These are phyloP conservation scores for Coenonympha glycerion DNA, from an alignment of 2,888 invertebrate genomes.

Conservation along the genomic window DNA sequence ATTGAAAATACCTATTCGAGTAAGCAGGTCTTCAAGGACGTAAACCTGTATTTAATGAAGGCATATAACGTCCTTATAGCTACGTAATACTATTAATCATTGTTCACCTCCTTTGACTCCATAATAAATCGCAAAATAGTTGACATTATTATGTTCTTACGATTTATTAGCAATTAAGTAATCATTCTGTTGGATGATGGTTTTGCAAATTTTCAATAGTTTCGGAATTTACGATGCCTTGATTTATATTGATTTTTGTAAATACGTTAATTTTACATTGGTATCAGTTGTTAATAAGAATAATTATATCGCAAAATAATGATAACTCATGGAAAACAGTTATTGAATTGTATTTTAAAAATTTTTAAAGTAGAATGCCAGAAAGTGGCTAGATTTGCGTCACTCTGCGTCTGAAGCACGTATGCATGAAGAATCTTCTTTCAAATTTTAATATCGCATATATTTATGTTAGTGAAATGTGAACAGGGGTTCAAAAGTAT, in stretches of 20 bases:
- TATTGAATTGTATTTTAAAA: no score
- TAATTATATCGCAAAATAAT: no score
- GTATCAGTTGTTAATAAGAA: no score
- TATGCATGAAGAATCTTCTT: no score
- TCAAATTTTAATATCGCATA: no score
- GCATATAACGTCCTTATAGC: constrained; percentile 9
- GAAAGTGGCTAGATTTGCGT: no score
- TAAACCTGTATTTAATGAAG: constrained; percentile 11
- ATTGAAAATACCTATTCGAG: neutral
- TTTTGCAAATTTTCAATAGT: neutral
- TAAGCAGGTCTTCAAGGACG: constrained; percentile 10
- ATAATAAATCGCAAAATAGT: neutral
- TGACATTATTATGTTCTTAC: constrained; percentile 1
- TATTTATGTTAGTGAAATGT: no score
- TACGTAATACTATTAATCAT: constrained; percentile 6
- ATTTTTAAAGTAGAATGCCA: no score
- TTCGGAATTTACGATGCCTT: neutral
- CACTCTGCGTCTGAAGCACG: no score
- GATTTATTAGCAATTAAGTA: neutral
- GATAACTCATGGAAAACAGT: no score
- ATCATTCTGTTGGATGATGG: neutral
- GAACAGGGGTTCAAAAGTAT: no score
- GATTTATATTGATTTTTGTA: neutral
- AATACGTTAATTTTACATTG: no score
- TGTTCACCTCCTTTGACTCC: constrained; percentile 3